phyloP scores from a whole-genome alignment of 2,113 vertebrate species.

The Sylvicapra grimmia region DNA sequence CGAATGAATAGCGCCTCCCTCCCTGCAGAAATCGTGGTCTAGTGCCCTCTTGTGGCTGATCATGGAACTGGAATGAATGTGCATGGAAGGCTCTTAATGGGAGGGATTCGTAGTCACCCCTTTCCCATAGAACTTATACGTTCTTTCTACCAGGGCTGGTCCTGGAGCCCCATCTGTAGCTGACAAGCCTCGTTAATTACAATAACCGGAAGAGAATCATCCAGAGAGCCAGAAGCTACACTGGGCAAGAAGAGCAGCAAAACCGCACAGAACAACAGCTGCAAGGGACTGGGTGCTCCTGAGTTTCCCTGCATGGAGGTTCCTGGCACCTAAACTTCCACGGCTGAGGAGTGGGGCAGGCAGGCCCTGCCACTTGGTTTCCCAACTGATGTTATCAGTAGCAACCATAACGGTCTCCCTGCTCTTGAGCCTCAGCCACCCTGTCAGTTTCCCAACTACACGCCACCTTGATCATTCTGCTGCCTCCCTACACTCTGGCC shows the following conservation, averaged over 20 bases:
- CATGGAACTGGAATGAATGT: neutral
- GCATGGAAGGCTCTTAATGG: neutral
- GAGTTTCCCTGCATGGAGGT: neutral
- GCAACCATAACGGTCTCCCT: neutral
- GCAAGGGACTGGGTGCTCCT: neutral
- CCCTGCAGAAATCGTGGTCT: constrained; percentile 45
- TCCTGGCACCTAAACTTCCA: neutral
- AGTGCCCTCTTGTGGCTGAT: constrained; percentile 60
- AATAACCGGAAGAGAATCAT: neutral
- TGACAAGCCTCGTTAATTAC: neutral
- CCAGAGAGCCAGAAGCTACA: neutral
- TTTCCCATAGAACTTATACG: neutral
- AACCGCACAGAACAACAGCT: neutral
- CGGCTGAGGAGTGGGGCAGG: neutral
- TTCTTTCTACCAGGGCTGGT: neutral
- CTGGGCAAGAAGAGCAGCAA: neutral
- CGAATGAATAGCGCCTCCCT: neutral
- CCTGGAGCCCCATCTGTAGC: neutral
- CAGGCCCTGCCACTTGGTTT: neutral
- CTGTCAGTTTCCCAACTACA: neutral
- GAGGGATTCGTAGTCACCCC: fast-evolving
- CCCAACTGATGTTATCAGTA: neutral
- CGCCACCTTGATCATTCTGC: neutral
- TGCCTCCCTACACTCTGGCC: neutral
- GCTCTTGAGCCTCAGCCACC: neutral